Evolutionary conservation across 2,113 vertebrate species (phyloP).

Genomic region (Hippoglossus stenolepis): DNA sequence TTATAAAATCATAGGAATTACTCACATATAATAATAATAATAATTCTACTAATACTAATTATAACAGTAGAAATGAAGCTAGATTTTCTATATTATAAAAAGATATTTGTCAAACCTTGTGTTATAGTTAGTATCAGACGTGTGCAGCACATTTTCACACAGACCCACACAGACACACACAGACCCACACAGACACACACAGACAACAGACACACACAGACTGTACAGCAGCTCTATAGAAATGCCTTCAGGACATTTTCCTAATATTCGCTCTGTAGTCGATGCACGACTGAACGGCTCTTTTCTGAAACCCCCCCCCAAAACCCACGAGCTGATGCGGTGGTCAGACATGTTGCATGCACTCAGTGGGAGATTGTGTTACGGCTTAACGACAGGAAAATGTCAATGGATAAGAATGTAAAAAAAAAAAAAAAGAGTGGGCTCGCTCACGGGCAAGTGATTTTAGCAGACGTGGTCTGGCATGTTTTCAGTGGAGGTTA

Average conservation of each 20-base stretch:
- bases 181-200: conserved; percentile 4
- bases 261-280: conserved; percentile 65
- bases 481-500: conserved; percentile 81
- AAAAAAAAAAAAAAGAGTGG: conserved; percentile 58
- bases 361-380: conserved; percentile 81
- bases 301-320: conserved; percentile 24
- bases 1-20: too few relatives aligned
- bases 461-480: conserved; percentile 85
- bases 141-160: not conserved
- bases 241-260: conserved; percentile 70
- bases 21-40: too few relatives aligned
- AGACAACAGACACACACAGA: conserved; percentile 1
- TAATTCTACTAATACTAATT: not conserved
- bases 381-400: conserved; percentile 84
- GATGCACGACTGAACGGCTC: conserved; percentile 26
- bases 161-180: not conserved
- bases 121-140: too few relatives aligned
- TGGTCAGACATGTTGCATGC: conserved; percentile 77
- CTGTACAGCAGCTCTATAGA: conserved; percentile 26
- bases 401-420: conserved; percentile 85
- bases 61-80: not conserved
- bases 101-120: too few relatives aligned
- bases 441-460: conserved; percentile 78
- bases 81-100: too few relatives aligned
- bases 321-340: conserved; percentile 52